phyloP scores from a whole-genome alignment of 2,888 invertebrate genomes.

The Lordiphosa fenestrarum region DNA sequence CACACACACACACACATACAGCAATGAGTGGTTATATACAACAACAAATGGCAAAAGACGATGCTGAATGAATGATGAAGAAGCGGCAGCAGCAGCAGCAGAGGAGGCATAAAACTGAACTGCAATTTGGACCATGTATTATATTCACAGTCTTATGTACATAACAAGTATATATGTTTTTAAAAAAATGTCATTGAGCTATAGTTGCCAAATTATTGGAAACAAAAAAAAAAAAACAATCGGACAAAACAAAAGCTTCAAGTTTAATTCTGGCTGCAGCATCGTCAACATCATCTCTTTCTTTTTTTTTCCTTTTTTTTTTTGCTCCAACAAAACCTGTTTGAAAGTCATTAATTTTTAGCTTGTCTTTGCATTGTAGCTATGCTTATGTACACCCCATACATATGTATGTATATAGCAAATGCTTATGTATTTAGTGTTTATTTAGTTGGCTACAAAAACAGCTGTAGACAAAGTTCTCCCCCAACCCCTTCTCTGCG shows the following conservation, averaged over 20 bases:
- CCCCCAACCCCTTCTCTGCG: background rate
- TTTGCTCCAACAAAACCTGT: constrained; percentile 34
- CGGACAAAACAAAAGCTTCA: too few relatives aligned
- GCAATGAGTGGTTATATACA: constrained; percentile 33
- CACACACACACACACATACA: constrained; percentile 7
- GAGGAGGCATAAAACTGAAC: constrained; percentile 7
- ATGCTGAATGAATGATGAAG: constrained; percentile 27
- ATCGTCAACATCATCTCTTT: constrained; percentile 27
- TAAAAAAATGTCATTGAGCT: background rate
- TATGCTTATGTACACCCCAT: constrained; percentile 13
- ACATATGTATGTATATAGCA: background rate
- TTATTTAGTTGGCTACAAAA: constrained; percentile 40
- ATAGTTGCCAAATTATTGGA: too few relatives aligned
- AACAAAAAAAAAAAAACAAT: too few relatives aligned
- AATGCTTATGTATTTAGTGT: constrained; percentile 40
- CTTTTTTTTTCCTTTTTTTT: constrained; percentile 20
- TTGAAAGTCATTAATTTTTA: constrained; percentile 48
- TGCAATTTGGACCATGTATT: constrained; percentile 31
- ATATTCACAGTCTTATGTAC: constrained; percentile 2
- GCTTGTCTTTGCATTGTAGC: constrained; percentile 42
- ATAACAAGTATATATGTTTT: background rate
- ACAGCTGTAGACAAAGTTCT: constrained; percentile 33
- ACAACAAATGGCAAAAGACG: constrained; percentile 20
- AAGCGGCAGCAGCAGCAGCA: constrained; percentile 6
- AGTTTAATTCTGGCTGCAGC: constrained; percentile 27